Evolutionary conservation across 2,113 vertebrate genomes (phyloP).

Genomic region (Poicephalus meyeri): DNA sequence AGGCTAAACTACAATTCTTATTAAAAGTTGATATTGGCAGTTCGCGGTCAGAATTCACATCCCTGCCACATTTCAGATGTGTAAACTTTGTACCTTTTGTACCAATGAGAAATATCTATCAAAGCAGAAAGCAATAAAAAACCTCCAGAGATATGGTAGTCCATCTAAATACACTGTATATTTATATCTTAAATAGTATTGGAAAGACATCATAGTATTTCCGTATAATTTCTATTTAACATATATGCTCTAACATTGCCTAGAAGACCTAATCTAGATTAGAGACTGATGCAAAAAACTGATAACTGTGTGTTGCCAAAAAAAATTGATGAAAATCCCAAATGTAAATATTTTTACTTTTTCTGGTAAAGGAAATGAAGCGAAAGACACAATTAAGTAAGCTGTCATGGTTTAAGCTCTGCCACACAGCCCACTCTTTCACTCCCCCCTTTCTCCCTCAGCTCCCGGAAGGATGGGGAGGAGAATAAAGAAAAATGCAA

Average conservation of each 20-base stretch:
- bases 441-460: no score
- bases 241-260: background rate
- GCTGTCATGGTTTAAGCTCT: no score
- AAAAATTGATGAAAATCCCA: no score
- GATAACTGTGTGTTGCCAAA: background rate
- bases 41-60: background rate
- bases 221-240: background rate
- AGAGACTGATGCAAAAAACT: background rate
- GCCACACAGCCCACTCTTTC: no score
- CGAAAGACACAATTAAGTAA: background rate
- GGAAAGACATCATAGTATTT: background rate
- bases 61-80: background rate
- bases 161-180: background rate
- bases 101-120: background rate
- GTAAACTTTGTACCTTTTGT: background rate
- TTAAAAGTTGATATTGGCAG: background rate
- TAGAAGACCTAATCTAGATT: background rate
- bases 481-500: no score
- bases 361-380: background rate
- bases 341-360: background rate
- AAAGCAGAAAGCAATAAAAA: background rate
- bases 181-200: background rate
- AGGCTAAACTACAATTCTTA: background rate
- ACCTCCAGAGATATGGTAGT: rapidly evolving
- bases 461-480: no score